These are phyloP conservation scores for Drosophila robusta DNA, from an alignment of 2,888 invertebrate genomes.

Conservation along the genomic window DNA sequence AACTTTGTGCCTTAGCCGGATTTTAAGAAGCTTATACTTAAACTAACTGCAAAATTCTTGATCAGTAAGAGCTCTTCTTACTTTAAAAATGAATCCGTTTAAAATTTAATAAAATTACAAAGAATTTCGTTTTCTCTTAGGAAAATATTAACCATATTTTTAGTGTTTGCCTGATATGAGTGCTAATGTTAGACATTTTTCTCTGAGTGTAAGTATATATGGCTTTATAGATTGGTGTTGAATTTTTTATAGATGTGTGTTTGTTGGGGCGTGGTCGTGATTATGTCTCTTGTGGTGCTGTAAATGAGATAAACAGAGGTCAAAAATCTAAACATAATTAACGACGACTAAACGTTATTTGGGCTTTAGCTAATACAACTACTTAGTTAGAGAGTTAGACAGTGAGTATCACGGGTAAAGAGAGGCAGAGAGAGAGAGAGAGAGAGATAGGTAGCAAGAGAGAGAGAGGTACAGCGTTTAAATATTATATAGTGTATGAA, in stretches of 20 bases:
- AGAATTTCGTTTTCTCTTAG: too few species aligned
- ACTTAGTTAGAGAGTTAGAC: slow-evolving; percentile 44
- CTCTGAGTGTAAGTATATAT: slow-evolving; percentile 11
- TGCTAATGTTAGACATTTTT: not conserved
- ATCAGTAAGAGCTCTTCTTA: too few species aligned
- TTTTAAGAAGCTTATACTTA: too few species aligned
- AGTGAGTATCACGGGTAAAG: not conserved
- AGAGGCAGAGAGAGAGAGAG: slow-evolving; percentile 20
- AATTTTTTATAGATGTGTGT: slow-evolving; percentile 20
- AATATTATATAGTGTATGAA: slow-evolving; percentile 19
- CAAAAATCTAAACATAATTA: slow-evolving; percentile 39
- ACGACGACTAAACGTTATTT: slow-evolving; percentile 31
- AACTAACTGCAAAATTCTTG: too few species aligned
- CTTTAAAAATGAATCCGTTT: too few species aligned
- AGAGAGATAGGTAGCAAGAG: slow-evolving; percentile 16
- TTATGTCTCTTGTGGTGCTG: slow-evolving; percentile 71
- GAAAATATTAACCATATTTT: not conserved
- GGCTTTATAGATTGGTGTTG: slow-evolving; percentile 1
- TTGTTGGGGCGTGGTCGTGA: slow-evolving; percentile 33
- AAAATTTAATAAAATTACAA: too few species aligned
- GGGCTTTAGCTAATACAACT: slow-evolving; percentile 50
- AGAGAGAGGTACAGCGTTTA: not conserved
- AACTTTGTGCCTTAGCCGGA: too few species aligned
- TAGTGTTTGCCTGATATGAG: not conserved
- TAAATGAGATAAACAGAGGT: slow-evolving; percentile 60